These are phyloP conservation scores for Calycopis cecrops DNA, from an alignment of 1,140 invertebrate species.

Conservation along the genomic window DNA sequence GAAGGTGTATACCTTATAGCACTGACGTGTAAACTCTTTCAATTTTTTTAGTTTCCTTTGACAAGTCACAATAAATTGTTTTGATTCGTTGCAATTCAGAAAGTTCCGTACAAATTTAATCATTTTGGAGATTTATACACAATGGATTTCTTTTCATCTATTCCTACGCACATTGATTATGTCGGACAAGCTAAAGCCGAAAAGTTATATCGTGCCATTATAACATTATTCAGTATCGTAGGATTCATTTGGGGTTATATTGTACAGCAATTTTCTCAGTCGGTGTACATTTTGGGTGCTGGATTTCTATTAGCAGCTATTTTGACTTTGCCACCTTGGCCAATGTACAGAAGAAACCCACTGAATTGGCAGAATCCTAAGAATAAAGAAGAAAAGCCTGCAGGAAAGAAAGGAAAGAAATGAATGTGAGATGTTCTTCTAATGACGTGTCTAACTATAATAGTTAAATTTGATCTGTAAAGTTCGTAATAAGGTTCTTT, in stretches of 20 bases:
- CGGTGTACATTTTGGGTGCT: constrained; percentile 93
- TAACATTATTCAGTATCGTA: constrained; percentile 90
- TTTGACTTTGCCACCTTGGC: constrained; percentile 93
- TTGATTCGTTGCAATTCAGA: too few species aligned
- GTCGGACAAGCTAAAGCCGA: constrained; percentile 93
- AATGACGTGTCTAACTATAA: constrained; percentile 29
- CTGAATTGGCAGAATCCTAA: constrained; percentile 92
- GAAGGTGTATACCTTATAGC: too few species aligned
- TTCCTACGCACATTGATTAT: constrained; percentile 82
- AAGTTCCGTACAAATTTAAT: not conserved
- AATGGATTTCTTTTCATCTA: constrained; percentile 68
- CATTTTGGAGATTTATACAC: constrained; percentile 19
- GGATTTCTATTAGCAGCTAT: constrained; percentile 91
- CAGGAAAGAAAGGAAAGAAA: constrained; percentile 63
- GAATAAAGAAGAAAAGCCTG: constrained; percentile 57
- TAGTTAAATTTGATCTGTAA: constrained; percentile 24
- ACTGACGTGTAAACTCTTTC: too few species aligned
- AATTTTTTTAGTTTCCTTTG: too few species aligned
- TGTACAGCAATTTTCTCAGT: constrained; percentile 96
- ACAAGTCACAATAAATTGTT: too few species aligned
- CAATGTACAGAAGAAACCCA: constrained; percentile 91
- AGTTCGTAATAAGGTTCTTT: constrained; percentile 1
- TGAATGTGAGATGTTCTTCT: constrained; percentile 21
- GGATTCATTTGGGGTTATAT: constrained; percentile 95
- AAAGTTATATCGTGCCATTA: constrained; percentile 90